phyloP scores from a whole-genome alignment of 2,888 invertebrate species.

The Anodontia alba region DNA sequence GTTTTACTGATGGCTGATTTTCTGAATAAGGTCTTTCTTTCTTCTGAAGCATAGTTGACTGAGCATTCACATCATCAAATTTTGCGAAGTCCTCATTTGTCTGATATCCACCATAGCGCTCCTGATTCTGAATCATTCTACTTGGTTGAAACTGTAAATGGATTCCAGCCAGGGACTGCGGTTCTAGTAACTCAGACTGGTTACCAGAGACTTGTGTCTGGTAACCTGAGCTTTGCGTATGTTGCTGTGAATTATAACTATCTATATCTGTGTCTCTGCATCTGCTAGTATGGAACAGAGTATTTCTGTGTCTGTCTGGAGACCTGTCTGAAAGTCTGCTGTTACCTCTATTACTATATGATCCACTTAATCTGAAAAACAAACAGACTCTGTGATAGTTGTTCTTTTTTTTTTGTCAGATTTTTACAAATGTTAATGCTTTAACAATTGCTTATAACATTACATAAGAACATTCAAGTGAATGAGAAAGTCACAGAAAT shows the following conservation, averaged over 20 bases:
- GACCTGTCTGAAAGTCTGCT: constrained; percentile 13
- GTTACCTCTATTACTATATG: constrained; percentile 20
- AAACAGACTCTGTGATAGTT: too few species aligned
- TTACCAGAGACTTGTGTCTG: constrained; percentile 54
- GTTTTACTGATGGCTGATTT: background rate
- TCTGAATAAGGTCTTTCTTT: background rate
- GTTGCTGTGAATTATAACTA: constrained; percentile 36
- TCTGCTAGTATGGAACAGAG: constrained; percentile 13
- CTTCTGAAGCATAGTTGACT: too few species aligned
- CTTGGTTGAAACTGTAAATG: background rate
- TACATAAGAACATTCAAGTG: too few species aligned
- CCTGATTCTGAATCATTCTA: background rate
- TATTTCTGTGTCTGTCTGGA: constrained; percentile 19
- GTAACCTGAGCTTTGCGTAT: constrained; percentile 57
- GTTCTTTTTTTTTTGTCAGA: too few species aligned
- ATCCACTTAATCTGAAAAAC: constrained; percentile 28
- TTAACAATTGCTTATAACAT: too few species aligned
- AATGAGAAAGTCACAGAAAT: too few species aligned
- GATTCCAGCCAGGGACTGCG: background rate
- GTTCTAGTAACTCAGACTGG: constrained; percentile 32
- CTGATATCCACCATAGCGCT: background rate
- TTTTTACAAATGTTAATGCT: too few species aligned
- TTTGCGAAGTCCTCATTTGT: constrained; percentile 7
- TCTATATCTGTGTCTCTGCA: constrained; percentile 45
- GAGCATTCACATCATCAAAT: background rate